Percentiles rank a stretch among this genome's conserved stretches.
These are phyloP conservation scores for Lamprotornis superbus DNA, from an alignment of 2,113 vertebrate species.

Conservation along the genomic window DNA sequence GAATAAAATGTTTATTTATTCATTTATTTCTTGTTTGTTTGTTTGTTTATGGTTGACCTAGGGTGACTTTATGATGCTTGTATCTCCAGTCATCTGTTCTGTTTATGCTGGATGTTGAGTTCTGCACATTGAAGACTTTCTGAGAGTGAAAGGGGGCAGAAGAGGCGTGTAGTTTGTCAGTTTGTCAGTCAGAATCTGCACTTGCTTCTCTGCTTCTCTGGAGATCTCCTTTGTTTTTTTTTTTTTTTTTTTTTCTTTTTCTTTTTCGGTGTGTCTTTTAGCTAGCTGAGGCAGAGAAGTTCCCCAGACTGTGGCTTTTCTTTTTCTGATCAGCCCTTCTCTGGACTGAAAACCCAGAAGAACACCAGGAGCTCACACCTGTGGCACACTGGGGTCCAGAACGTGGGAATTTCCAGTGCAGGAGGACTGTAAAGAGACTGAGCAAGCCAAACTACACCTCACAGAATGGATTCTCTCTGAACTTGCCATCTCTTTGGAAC, in stretches of 20 bases:
- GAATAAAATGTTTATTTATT: not conserved
- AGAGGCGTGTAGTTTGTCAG: too few species aligned
- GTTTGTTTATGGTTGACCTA: not conserved
- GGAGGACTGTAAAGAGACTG: too few species aligned
- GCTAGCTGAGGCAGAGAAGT: not conserved
- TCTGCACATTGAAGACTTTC: not conserved
- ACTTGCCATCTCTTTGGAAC: not conserved
- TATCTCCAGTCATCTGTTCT: too few species aligned
- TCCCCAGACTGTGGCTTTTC: accelerated
- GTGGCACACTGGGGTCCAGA: accelerated
- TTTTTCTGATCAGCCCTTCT: not conserved
- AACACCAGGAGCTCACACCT: not conserved
- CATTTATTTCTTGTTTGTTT: not conserved
- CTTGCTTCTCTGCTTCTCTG: accelerated
- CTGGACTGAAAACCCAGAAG: not conserved
- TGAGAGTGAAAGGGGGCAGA: not conserved
- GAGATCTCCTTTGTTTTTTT: not conserved
- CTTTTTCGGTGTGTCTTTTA: too few species aligned
- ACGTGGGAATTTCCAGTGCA: accelerated
- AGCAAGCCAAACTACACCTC: accelerated
- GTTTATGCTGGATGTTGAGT: not conserved
- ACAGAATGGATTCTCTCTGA: not conserved
- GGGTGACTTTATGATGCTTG: not conserved
- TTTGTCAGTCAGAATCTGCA: not conserved
- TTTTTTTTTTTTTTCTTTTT: not conserved